phyloP scores from a whole-genome alignment of 2,888 invertebrate genomes.

The Drosophila engyochracea region DNA sequence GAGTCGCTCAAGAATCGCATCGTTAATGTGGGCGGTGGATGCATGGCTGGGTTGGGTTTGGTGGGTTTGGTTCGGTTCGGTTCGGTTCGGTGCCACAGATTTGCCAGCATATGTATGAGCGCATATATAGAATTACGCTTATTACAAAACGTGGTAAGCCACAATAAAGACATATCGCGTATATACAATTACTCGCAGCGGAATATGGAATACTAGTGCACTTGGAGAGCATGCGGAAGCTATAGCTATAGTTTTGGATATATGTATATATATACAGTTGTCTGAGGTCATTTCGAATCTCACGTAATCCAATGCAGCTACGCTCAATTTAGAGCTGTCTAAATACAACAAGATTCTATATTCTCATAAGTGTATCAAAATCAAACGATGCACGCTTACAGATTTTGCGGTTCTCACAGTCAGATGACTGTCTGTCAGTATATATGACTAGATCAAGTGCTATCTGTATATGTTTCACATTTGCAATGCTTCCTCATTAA shows the following conservation, averaged over 20 bases:
- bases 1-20: conserved; percentile 44
- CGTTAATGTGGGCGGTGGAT: conserved; percentile 13
- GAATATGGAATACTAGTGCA: conserved; percentile 11
- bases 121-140: conserved; percentile 73
- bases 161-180: conserved; percentile 57
- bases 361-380: conserved; percentile 8
- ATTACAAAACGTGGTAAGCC: conserved; percentile 80
- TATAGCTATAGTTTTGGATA: neutral
- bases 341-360: conserved; percentile 7
- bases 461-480: neutral
- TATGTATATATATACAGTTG: neutral
- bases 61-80: neutral
- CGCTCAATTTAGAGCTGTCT: conserved; percentile 17
- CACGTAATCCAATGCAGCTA: conserved; percentile 29
- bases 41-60: neutral
- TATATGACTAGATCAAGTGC: neutral
- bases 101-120: conserved; percentile 5
- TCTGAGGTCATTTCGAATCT: conserved; percentile 49
- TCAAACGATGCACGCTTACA: conserved; percentile 3
- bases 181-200: conserved; percentile 47
- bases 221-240: conserved; percentile 41
- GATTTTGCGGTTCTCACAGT: conserved; percentile 16
- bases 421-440: neutral
- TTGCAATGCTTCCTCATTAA: conserved; percentile 9
- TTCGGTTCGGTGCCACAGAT: conserved; percentile 2